Evolutionary conservation across 2,888 invertebrate species (phyloP), one percentile per base, ranked within the genome.

Genomic region (Meteorus colon): DNA sequence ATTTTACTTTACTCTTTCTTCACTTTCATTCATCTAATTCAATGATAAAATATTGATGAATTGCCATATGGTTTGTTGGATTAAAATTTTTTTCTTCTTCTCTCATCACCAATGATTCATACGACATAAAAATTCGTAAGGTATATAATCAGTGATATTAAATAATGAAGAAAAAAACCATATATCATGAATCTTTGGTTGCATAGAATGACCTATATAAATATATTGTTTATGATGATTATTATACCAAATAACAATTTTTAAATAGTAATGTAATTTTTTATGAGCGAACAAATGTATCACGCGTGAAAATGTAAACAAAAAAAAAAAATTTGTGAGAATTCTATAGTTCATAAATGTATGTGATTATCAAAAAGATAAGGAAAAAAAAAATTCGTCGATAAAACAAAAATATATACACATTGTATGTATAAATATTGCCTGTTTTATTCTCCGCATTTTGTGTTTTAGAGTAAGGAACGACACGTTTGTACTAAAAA

Each of bases 401-500:
- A 45, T 2, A 45, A 16, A 45, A 12, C 45, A 48, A 16, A 48
- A 14, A 48, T 48, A 48, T 48, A 48, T 48, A n/a, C 16, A n/a
- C 48, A n/a, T 41, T 48, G n/a, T 48, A 5, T 48, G 48, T 48
- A n/a, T 48, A 12, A 41, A 12, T 12, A 41, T 41, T 41, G 12
- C n/a, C 6, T 5, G n/a, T 16, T 48, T 48, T n/a, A 14, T 48
- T 48, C 16, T 48, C 48, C 14, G 48, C 78, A 72, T 82, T 78
- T 81, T 78, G 75, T 82, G 80, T 83, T 83, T 78, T 81, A 80
- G 81, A 74, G 74, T 41, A 41, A 41, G 41, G 78, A 82, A 73
- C 78, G 76, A 81, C 82, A 84, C 81, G 81, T 85, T 85, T 84
- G 83, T 86, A 86, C 82, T 83, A 84, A 84, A 48, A n/a, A 85